Percentiles rank a stretch among this genome's conserved stretches.
phyloP scores from a whole-genome alignment of 2,113 vertebrate species.

The Nothobranchius kuhntae region DNA sequence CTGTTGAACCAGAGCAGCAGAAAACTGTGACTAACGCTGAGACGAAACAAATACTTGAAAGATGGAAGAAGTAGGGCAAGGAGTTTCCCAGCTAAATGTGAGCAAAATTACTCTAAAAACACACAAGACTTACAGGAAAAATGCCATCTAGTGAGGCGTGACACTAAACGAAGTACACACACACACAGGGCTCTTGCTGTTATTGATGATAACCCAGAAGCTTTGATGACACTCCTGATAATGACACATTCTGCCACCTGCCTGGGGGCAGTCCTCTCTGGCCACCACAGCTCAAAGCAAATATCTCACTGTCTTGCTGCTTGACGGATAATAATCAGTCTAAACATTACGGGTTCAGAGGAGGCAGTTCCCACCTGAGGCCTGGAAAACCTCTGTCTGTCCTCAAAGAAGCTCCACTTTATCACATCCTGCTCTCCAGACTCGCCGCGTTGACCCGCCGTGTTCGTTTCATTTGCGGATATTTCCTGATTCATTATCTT shows the following conservation, averaged over 20 bases:
- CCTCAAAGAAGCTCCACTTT: constrained; percentile 13
- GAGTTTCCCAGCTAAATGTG: constrained; percentile 8
- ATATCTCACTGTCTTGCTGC: constrained; percentile 50
- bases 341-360: constrained; percentile 44
- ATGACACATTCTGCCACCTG: constrained; percentile 52
- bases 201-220: constrained; percentile 61
- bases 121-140: constrained; percentile 40
- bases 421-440: constrained; percentile 32
- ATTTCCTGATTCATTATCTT: constrained; percentile 3
- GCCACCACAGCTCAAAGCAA: constrained; percentile 55
- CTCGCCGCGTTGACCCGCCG: neutral
- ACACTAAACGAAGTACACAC: constrained; percentile 41
- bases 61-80: neutral
- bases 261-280: constrained; percentile 37
- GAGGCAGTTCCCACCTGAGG: constrained; percentile 42
- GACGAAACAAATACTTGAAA: constrained; percentile 8
- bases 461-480: constrained; percentile 22
- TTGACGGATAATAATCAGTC: constrained; percentile 60
- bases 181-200: constrained; percentile 19
- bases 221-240: constrained; percentile 62
- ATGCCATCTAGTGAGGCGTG: constrained; percentile 35
- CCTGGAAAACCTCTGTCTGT: constrained; percentile 32
- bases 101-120: constrained; percentile 43
- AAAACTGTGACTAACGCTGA: neutral
- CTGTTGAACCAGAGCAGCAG: neutral